These are phyloP conservation scores for Magallana nippona DNA, from an alignment of 2,888 invertebrate genomes.

Conservation along the genomic window DNA sequence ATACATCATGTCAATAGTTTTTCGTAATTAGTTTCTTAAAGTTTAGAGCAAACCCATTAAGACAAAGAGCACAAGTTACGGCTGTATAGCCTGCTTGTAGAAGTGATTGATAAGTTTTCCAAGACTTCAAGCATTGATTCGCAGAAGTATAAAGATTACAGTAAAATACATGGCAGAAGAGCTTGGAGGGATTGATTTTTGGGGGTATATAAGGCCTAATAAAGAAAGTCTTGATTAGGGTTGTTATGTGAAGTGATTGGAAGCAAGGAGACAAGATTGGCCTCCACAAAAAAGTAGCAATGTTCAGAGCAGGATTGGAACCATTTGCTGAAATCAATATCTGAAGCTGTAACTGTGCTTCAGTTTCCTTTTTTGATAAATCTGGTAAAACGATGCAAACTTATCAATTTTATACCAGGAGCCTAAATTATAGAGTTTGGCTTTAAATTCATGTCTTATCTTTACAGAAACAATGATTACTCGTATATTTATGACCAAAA, in stretches of 20 bases:
- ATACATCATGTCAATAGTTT: no score
- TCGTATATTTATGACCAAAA: no score
- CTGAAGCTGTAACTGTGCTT: background rate
- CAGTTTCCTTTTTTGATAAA: background rate
- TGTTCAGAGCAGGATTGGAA: background rate
- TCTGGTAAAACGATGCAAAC: no score
- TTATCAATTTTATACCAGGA: no score
- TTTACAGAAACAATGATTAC: no score
- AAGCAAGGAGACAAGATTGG: conserved; percentile 8
- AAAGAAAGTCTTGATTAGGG: conserved; percentile 16
- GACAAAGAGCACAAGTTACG: background rate
- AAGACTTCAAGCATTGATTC: background rate
- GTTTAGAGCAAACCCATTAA: no score
- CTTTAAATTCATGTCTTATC: no score
- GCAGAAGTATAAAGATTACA: background rate
- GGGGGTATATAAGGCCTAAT: conserved; percentile 13
- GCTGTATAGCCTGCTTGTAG: background rate
- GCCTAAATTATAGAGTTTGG: no score
- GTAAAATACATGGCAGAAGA: background rate
- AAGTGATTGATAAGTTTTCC: conserved; percentile 2
- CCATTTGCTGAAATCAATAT: background rate
- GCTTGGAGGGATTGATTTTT: conserved; percentile 1
- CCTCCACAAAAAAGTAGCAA: background rate
- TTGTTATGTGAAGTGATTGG: conserved; percentile 17
- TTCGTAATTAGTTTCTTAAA: no score